Evolutionary conservation across 2,113 vertebrate genomes (phyloP), one percentile per base, ranked within the genome.

Genomic region (Anthoscopus minutus): DNA sequence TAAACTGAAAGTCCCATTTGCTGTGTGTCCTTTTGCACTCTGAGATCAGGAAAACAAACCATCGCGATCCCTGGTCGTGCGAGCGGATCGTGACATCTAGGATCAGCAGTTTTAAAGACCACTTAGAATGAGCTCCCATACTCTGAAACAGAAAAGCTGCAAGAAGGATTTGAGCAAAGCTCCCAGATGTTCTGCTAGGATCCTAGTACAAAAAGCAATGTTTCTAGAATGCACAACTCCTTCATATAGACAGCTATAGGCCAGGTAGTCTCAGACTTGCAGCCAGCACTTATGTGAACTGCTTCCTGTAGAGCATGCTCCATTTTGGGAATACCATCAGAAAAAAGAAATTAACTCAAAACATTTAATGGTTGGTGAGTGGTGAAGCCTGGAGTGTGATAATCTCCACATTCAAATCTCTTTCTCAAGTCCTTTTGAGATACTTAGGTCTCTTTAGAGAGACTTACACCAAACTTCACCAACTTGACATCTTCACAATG

Each of bases 401-500:
- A 37, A 72, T 31, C 23, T 71, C 9, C 58, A 50, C 0, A 1
- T 14, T 54, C 35, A 54, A 72, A 67, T 37, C 50, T 42, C 45
- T 53, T 7, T 28, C 69, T 72, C 30, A 9, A 40, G 45, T 57
- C 37, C 16, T 70, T 85, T 48, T 65, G 61, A 56, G 40, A 35
- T 17, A 70, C 11, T 84, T 73, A 10, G 4, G 38, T 31, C 51
- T 90, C 50, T 37, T 40, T 14, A 61, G 61, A 57, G 6, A 84
- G 15, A 23, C n/a, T 70, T 40, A 58, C 15, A 57, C 60, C 65
- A 73, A 40, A 93, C 35, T 19, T 72, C 40, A 81, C 30, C 19
- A 66, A 38, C 18, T 23, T 44, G 15, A 10, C 8, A 4, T 28
- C 58, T 77, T 53, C 42, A 44, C 0, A 0, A 11, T 31, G 14